These are phyloP conservation scores for Dryomyza anilis DNA, from an alignment of 2,888 invertebrate genomes.

Conservation along the genomic window DNA sequence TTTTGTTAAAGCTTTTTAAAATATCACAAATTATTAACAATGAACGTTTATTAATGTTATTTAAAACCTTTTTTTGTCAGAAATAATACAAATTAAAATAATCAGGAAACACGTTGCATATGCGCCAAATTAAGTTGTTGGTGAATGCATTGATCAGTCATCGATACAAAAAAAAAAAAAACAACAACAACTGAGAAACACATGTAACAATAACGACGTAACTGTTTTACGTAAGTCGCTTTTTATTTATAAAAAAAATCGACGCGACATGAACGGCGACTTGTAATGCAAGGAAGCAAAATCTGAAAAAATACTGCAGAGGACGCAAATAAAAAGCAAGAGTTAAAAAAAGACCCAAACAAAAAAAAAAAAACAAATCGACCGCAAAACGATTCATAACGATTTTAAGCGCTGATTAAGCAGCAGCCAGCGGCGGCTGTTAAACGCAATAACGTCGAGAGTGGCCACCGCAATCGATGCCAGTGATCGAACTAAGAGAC, in stretches of 20 bases:
- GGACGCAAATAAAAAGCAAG: neutral
- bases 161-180: neutral
- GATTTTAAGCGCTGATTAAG: slow-evolving; percentile 29
- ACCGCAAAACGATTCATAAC: slow-evolving; percentile 29
- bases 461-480: neutral
- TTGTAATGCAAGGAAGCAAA: neutral
- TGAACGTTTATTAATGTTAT: too few species aligned
- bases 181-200: neutral
- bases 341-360: neutral
- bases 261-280: neutral
- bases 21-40: too few species aligned
- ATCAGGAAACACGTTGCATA: neutral
- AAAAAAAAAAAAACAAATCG: neutral
- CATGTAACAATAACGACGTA: neutral
- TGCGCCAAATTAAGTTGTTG: neutral
- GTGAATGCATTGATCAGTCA: too few species aligned
- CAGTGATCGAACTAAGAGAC: neutral
- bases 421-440: slow-evolving; percentile 6
- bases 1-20: too few species aligned
- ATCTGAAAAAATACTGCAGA: neutral
- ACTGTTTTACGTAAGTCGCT: slow-evolving; percentile 11
- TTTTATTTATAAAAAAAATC: neutral
- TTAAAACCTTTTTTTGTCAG: neutral
- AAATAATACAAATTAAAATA: neutral
- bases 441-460: neutral